phyloP scores from a whole-genome alignment of 2,888 invertebrate genomes.

The Taphrorychus bicolor region DNA sequence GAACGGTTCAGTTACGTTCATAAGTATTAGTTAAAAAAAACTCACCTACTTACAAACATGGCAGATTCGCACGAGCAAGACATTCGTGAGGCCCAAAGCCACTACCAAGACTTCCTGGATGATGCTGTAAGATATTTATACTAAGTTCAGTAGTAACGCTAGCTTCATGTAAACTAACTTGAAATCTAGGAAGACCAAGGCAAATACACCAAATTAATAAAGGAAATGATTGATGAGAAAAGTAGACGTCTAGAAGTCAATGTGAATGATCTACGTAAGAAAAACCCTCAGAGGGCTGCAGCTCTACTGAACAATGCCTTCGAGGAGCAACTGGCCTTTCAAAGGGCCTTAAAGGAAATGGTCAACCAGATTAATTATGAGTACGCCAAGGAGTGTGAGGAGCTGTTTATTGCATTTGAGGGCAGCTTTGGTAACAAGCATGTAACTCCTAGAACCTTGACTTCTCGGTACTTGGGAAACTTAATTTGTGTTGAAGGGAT shows the following conservation, averaged over 20 bases:
- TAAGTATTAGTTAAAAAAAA: constrained; percentile 9
- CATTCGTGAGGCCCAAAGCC: constrained; percentile 82
- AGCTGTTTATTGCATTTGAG: constrained; percentile 93
- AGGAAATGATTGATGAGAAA: constrained; percentile 89
- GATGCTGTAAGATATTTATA: constrained; percentile 76
- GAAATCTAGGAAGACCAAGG: constrained; percentile 86
- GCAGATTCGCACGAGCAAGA: constrained; percentile 69
- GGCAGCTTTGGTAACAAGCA: constrained; percentile 98
- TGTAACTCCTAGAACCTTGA: constrained; percentile 92
- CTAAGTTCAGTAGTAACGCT: neutral
- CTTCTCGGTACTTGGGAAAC: constrained; percentile 85
- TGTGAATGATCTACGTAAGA: constrained; percentile 90
- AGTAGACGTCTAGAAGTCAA: constrained; percentile 84
- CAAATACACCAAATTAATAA: constrained; percentile 84
- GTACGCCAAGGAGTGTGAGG: constrained; percentile 81
- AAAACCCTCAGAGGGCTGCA: constrained; percentile 79
- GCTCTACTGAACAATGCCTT: constrained; percentile 84
- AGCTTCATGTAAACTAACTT: neutral
- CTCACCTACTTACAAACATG: constrained; percentile 23
- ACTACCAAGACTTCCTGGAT: constrained; percentile 96
- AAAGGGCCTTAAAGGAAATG: constrained; percentile 90
- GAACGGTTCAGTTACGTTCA: neutral
- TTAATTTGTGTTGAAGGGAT: constrained; percentile 98
- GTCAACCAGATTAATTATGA: constrained; percentile 83
- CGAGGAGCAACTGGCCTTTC: constrained; percentile 91